These are phyloP conservation scores for Podarcis siculus DNA, from an alignment of 2,797 vertebrate species.

Conservation along the genomic window DNA sequence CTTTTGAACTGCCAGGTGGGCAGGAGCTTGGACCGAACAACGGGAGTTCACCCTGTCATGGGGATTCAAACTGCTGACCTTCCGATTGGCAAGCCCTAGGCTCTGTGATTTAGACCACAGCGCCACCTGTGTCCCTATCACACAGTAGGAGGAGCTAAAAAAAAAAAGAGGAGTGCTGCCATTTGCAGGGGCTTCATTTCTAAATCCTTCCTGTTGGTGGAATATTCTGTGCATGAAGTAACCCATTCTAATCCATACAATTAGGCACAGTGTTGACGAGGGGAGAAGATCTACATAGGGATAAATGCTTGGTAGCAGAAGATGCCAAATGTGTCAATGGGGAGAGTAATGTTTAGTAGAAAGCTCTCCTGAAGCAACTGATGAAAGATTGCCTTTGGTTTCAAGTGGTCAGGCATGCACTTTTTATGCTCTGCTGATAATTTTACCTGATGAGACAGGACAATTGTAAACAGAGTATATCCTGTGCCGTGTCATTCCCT, in stretches of 20 bases:
- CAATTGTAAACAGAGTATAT: accelerated
- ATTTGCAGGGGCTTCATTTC: background rate
- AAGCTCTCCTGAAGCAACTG: background rate
- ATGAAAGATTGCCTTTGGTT: background rate
- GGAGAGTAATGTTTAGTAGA: conserved; percentile 18
- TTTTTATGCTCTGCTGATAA: conserved; percentile 12
- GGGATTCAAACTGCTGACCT: too few relatives aligned
- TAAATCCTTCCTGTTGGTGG: too few relatives aligned
- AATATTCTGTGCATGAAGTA: background rate
- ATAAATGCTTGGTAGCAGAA: background rate
- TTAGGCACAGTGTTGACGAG: background rate
- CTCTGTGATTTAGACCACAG: too few relatives aligned
- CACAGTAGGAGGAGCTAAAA: too few relatives aligned
- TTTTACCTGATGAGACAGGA: conserved; percentile 24
- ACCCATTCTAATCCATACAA: background rate
- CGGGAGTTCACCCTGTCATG: too few relatives aligned
- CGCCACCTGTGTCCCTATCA: too few relatives aligned
- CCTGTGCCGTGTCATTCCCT: background rate
- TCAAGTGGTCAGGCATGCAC: background rate
- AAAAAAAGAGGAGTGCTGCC: too few relatives aligned
- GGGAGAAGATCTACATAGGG: background rate
- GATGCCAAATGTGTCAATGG: background rate
- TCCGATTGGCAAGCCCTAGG: too few relatives aligned
- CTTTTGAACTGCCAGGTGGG: too few relatives aligned
- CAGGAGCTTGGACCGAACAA: too few relatives aligned